These are phyloP conservation scores for Priocnemis perturbator DNA, from an alignment of 2,888 invertebrate species.

Conservation along the genomic window DNA sequence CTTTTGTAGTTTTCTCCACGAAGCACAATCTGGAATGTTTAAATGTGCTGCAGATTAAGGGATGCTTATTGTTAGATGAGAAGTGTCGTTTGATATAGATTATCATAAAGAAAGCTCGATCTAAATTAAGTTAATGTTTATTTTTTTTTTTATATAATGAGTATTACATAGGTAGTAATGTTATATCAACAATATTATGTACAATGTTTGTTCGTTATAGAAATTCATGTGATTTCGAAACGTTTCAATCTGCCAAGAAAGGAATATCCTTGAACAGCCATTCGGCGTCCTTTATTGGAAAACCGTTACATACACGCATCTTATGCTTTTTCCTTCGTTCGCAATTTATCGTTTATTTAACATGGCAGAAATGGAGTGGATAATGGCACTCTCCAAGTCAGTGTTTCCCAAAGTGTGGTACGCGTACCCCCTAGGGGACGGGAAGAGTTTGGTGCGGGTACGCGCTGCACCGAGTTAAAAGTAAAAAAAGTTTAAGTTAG, in stretches of 20 bases:
- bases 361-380: slow-evolving; percentile 53
- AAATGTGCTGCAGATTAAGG: too few relatives aligned
- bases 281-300: slow-evolving; percentile 38
- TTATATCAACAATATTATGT: slow-evolving; percentile 72
- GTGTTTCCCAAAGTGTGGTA: too few relatives aligned
- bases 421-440: too few relatives aligned
- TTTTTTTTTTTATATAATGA: slow-evolving; percentile 67
- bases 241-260: slow-evolving; percentile 61
- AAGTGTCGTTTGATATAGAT: too few relatives aligned
- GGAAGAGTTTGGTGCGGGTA: too few relatives aligned
- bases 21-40: too few relatives aligned
- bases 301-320: slow-evolving; percentile 32
- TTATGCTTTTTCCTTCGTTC: slow-evolving; percentile 26
- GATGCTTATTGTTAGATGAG: too few relatives aligned
- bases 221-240: slow-evolving; percentile 45
- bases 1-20: too few relatives aligned
- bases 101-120: slow-evolving; percentile 17
- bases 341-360: slow-evolving; percentile 25
- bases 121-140: slow-evolving; percentile 68
- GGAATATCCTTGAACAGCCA: slow-evolving; percentile 49
- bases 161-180: slow-evolving; percentile 69
- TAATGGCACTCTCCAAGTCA: slow-evolving; percentile 68
- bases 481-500: too few relatives aligned
- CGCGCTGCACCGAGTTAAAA: too few relatives aligned
- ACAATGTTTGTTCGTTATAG: slow-evolving; percentile 60